Conservation (phyloP, 2,113 vertebrate genomes). For the Vidua chalybeata region DNA sequence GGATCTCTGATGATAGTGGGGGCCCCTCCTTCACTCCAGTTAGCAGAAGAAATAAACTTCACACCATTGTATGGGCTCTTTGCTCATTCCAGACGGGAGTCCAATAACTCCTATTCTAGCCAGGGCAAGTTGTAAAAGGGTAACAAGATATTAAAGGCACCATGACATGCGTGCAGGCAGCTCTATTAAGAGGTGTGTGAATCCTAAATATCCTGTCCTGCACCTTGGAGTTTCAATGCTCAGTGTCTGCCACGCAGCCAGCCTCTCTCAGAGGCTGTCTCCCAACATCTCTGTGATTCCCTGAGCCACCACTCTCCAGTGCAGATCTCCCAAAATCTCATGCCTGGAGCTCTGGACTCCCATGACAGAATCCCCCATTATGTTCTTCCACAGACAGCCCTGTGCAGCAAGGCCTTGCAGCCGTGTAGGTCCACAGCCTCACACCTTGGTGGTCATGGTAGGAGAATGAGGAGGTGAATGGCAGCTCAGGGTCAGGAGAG, state of each 20-base stretch:
- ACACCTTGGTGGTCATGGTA: neutral
- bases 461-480: neutral
- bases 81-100: neutral
- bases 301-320: neutral
- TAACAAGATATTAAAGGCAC: neutral
- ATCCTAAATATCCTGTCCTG: neutral
- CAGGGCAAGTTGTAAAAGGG: neutral
- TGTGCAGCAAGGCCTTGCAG: neutral
- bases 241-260: neutral
- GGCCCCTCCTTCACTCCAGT: rapidly evolving
- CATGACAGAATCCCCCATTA: neutral
- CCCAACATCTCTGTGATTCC: neutral
- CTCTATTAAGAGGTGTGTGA: neutral
- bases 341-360: neutral
- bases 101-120: neutral
- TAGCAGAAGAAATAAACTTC: neutral
- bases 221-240: neutral
- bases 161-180: neutral
- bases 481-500: neutral
- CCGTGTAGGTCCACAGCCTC: neutral
- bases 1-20: neutral
- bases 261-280: neutral
- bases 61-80: neutral
- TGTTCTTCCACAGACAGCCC: neutral
- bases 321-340: neutral